These are phyloP conservation scores for Diploscapter pachys DNA, from an alignment of 1,140 invertebrate genomes.

Conservation along the genomic window DNA sequence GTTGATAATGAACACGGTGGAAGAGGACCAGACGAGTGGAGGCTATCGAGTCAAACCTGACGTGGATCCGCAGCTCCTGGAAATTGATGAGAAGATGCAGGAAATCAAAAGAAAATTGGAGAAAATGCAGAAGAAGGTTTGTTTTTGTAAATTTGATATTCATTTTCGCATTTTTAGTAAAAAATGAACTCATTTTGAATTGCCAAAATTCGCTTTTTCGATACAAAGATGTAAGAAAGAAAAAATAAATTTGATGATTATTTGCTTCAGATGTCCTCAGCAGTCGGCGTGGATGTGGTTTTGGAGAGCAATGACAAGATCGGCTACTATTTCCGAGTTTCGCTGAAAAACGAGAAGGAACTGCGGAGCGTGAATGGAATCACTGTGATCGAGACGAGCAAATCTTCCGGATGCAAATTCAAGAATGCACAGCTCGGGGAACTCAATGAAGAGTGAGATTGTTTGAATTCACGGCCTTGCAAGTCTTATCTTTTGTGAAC, in stretches of 20 bases:
- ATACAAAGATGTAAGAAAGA: too few species aligned
- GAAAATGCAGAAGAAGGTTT: slow-evolving; percentile 7
- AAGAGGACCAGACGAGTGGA: slow-evolving; percentile 6
- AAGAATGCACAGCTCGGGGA: slow-evolving; percentile 11
- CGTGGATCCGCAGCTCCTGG: slow-evolving; percentile 25
- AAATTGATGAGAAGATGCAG: slow-evolving; percentile 25
- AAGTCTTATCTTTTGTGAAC: too few species aligned
- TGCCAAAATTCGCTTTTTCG: too few species aligned
- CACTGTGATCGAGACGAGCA: slow-evolving; percentile 17
- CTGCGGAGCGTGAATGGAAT: not conserved
- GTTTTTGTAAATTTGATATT: too few species aligned
- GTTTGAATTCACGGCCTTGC: not conserved
- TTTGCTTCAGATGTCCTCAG: too few species aligned
- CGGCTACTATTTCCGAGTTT: slow-evolving; percentile 37
- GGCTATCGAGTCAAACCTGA: slow-evolving; percentile 19
- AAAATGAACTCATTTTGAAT: too few species aligned
- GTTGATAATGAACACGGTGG: slow-evolving; percentile 15
- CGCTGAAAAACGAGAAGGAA: slow-evolving; percentile 23
- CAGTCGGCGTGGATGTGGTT: too few species aligned
- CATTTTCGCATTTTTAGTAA: too few species aligned
- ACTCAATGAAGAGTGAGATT: slow-evolving; percentile 37
- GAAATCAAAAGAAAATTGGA: slow-evolving; percentile 26
- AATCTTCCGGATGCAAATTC: slow-evolving; percentile 32
- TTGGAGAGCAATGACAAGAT: slow-evolving; percentile 24
- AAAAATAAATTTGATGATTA: too few species aligned